These are phyloP conservation scores for Poecile atricapillus DNA, from an alignment of 2,113 vertebrate species.

Conservation along the genomic window DNA sequence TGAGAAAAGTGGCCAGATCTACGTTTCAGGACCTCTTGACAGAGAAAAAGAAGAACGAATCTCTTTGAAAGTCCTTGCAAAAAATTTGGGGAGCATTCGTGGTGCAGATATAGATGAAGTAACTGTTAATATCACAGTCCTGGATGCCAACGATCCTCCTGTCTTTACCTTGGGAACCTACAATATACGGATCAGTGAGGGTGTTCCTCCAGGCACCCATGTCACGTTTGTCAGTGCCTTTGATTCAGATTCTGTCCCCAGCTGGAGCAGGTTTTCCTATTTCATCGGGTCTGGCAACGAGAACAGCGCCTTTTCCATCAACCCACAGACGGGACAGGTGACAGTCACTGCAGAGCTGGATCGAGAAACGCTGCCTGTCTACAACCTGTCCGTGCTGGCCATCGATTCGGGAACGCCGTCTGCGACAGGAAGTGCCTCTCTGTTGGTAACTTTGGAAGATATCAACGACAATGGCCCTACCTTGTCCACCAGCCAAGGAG, in stretches of 20 bases:
- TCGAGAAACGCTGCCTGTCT: constrained; percentile 85
- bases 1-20: constrained; percentile 87
- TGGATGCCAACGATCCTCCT: constrained; percentile 95
- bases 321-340: constrained; percentile 92
- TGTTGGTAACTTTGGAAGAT: constrained; percentile 92
- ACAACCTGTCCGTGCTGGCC: constrained; percentile 89
- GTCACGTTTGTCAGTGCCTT: constrained; percentile 94
- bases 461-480: constrained; percentile 95
- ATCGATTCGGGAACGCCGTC: constrained; percentile 87
- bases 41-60: constrained; percentile 94
- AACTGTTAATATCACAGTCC: constrained; percentile 89
- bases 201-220: constrained; percentile 85
- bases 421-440: constrained; percentile 86
- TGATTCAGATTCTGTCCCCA: constrained; percentile 94
- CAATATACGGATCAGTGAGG: constrained; percentile 88
- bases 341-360: constrained; percentile 90
- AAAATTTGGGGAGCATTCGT: constrained; percentile 90
- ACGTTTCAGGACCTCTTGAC: constrained; percentile 87
- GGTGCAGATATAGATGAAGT: constrained; percentile 96
- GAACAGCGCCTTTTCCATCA: constrained; percentile 87
- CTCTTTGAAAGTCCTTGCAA: constrained; percentile 90
- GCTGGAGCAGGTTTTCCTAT: constrained; percentile 97
- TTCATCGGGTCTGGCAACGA: constrained; percentile 83
- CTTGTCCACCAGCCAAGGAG: constrained; percentile 78
- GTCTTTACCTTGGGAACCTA: constrained; percentile 87